These are phyloP conservation scores for Macroglossus sobrinus DNA, from an alignment of 2,113 vertebrate species.

Conservation along the genomic window DNA sequence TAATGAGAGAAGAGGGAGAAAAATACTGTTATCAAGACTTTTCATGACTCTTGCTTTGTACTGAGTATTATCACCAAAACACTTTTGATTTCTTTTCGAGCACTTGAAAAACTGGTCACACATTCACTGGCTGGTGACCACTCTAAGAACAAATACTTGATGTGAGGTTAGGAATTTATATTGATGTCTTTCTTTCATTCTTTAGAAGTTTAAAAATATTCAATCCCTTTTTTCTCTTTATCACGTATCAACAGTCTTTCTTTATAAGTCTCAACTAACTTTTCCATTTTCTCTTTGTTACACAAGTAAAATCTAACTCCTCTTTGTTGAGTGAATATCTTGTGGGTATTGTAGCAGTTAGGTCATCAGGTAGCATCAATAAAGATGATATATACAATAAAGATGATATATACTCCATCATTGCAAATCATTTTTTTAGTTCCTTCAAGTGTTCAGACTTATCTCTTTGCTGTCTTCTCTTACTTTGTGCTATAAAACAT, in stretches of 20 bases:
- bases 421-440: not conserved
- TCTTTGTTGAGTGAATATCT: not conserved
- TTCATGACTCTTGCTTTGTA: not conserved
- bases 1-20: not conserved
- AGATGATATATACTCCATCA: not conserved
- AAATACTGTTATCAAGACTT: not conserved
- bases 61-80: not conserved
- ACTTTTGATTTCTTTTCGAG: not conserved
- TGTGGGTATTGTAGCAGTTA: not conserved
- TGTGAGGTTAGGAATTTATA: not conserved
- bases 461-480: not conserved
- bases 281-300: conserved; percentile 16
- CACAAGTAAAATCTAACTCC: not conserved
- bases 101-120: not conserved
- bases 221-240: not conserved
- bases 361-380: not conserved
- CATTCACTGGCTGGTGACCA: not conserved
- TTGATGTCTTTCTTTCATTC: not conserved
- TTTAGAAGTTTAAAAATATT: not conserved
- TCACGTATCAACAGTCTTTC: not conserved
- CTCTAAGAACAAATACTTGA: not conserved
- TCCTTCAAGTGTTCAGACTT: not conserved
- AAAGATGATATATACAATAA: not conserved
- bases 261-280: not conserved
- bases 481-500: not conserved